Evolutionary conservation across 2,888 invertebrate species (phyloP), one percentile per base, ranked within the genome.

Genomic region (Cephonodes hylas): DNA sequence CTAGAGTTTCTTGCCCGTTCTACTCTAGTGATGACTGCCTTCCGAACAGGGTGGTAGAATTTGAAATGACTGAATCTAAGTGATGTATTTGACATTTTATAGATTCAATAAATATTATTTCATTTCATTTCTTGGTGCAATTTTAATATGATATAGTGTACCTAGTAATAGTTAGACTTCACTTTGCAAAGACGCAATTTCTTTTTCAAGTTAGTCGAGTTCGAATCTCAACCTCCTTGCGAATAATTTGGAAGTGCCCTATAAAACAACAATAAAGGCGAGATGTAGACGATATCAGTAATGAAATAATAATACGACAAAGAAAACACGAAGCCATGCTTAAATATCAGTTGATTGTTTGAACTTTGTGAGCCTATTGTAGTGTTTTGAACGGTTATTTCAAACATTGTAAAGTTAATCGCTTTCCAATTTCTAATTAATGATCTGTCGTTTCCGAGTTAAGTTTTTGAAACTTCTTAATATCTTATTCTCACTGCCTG

Each of bases 251-350:
- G 5, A 31, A 53, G 18, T 53, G 27, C 18, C 27, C 31, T 31
- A 53, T 31, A 31, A 53, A 31, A n/a, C n/a, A 38, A 18, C 31
- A 4, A 31, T 53, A 31, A 53, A 53, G n/a, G 27, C 5, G 27
- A 53, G 53, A 53, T 53, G 53, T 1, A 53, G n/a, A 6, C 27
- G 53, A 53, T 53, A 53, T 8, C 53, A 31, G 31, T 53, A 53
- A 48, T 48, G 48, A 48, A 53, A 31, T 53, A 31, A 53, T 31
- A 53, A 53, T 53, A 53, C 53, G 18, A 20, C 53, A 53, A 53
- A 53, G 53, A 53, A 25, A 45, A 18, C 3, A 53, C 27, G 15
- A 27, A 53, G 27, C 53, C 18, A 31, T 31, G 53, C 53, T 18
- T 53, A 53, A 53, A 53, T 53, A 20, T 53, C 31, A 53, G 31